Evolutionary conservation across 2,113 vertebrate species (phyloP).

Genomic region (Prolemur simus): DNA sequence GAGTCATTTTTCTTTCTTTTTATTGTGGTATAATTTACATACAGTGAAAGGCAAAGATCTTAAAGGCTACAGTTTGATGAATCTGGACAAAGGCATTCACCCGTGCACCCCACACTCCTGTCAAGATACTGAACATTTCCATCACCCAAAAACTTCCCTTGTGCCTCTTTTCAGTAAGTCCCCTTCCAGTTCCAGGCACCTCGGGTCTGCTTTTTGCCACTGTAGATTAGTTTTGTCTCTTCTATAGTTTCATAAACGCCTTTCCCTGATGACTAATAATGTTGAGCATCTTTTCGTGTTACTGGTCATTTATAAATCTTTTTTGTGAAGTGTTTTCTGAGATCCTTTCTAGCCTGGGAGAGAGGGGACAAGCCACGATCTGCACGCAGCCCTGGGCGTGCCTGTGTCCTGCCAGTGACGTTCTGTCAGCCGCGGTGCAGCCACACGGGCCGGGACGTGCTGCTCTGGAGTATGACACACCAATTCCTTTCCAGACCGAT

Average conservation of each 20-base stretch:
- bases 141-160: neutral
- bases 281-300: neutral
- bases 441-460: fast-evolving
- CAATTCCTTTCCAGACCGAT: neutral
- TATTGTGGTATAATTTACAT: neutral
- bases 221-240: fast-evolving
- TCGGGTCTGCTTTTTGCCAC: neutral
- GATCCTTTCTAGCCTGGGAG: neutral
- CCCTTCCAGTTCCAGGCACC: neutral
- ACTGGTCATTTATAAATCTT: neutral
- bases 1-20: neutral
- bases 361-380: fast-evolving
- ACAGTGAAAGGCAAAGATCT: neutral
- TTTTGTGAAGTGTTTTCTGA: neutral
- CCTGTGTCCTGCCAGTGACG: fast-evolving
- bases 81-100: neutral
- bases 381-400: fast-evolving
- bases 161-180: neutral
- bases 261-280: neutral
- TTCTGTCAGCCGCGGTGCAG: fast-evolving
- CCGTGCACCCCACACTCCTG: neutral
- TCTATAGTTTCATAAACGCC: neutral
- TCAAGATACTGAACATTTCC: neutral
- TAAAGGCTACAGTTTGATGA: neutral
- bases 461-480: fast-evolving